Evolutionary conservation across 2,113 vertebrate genomes (phyloP), one percentile per base, ranked within the genome.

Genomic region (Pangasianodon hypophthalmus): DNA sequence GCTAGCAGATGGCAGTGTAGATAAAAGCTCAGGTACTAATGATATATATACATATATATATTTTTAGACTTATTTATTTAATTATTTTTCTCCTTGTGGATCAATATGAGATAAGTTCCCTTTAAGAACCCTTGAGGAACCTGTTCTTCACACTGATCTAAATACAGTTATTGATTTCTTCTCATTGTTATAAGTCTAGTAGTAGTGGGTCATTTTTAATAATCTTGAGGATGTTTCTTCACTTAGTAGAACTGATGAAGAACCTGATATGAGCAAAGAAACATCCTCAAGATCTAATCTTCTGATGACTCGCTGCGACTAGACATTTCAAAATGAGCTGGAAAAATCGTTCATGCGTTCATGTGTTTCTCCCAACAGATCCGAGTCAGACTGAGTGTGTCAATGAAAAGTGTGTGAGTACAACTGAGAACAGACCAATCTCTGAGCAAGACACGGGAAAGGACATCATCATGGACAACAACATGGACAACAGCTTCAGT

Each of bases 11-110:
- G 26, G 87, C 89, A 89, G 26, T 93, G 89, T 80, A 85, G 86
- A 86, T 92, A 91, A 92, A 82, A 85, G 88, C 79, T 85, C 93
- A 96, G 95, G 95, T 96, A 96, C 91, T 91, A 37, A 81, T 90
- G 86, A 87, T 82, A 82, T 71, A 19, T 69, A 48, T 67, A 37
- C 50, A 48, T 16, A 67, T 62, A 41, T 41, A 7, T 80, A 7
- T 24, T 2, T 19, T 37, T 37, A 37, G 37, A 41, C 13, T 54
- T 16, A 54, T 84, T 86, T 29, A 29, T 41, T 26, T 46, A 7
- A 50, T 85, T 64, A n/a, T 67, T 85, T 29, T 24, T 69, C 46
- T 86, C 79, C 79, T 54, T 82, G 29, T 32, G 50, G 3, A 54
- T 81, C 79, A 54, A 26, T 84, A 62, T 62, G 52, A 41, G 19